Evolutionary conservation across 2,113 vertebrate genomes (phyloP).

Genomic region (Anguilla rostrata): DNA sequence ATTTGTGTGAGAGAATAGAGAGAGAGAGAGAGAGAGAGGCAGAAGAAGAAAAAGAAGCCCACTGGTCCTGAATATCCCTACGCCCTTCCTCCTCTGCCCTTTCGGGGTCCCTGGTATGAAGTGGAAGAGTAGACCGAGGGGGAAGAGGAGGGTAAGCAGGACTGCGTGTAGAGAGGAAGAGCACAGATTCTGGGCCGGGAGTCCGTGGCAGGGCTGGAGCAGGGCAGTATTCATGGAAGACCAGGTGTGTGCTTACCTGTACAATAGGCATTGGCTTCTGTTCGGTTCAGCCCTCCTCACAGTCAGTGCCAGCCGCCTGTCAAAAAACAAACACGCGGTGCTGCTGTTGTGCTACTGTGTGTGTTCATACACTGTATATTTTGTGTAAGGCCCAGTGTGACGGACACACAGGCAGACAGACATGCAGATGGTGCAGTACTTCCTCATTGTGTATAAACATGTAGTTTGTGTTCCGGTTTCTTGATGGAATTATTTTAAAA

Average conservation of each 20-base stretch:
- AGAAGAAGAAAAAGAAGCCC: background rate
- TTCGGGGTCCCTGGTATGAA: too few species aligned
- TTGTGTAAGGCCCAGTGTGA: background rate
- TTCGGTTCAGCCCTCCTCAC: too few species aligned
- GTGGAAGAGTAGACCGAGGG: too few species aligned
- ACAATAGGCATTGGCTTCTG: too few species aligned
- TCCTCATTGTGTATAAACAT: background rate
- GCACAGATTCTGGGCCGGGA: too few species aligned
- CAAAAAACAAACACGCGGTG: background rate
- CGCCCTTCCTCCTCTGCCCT: too few species aligned
- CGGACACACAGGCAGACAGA: background rate
- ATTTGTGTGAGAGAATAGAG: background rate
- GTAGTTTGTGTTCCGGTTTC: background rate
- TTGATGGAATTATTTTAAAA: background rate
- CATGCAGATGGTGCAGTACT: background rate
- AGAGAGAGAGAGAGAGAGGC: background rate
- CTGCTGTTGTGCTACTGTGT: slow-evolving; percentile 19
- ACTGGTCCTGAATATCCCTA: too few species aligned
- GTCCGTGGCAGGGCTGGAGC: too few species aligned
- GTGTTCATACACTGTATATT: slow-evolving; percentile 23
- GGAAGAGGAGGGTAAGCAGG: too few species aligned
- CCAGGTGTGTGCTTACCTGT: too few species aligned
- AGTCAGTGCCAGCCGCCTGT: background rate
- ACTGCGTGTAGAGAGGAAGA: too few species aligned
- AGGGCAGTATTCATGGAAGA: too few species aligned